Conservation (phyloP, 2,113 vertebrate genomes). For the Amia ocellicauda region DNA sequence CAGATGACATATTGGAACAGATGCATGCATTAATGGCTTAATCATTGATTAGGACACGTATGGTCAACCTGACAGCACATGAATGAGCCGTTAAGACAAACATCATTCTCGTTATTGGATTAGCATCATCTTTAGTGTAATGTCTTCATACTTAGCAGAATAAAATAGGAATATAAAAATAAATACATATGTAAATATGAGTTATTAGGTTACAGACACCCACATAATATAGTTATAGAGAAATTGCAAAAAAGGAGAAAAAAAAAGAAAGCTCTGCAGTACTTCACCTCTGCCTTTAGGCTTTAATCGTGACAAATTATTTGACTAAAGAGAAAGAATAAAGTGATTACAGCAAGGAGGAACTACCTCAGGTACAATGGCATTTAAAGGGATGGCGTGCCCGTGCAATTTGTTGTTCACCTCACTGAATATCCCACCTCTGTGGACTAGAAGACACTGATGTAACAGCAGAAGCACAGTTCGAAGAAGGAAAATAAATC, state of each 20-base stretch:
- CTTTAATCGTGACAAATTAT: slow-evolving; percentile 37
- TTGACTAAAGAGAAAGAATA: slow-evolving; percentile 19
- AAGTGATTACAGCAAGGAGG: background rate
- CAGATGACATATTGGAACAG: slow-evolving; percentile 44
- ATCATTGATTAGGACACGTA: slow-evolving; percentile 46
- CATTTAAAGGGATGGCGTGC: background rate
- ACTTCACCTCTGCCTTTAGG: slow-evolving; percentile 5
- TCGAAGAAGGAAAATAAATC: background rate
- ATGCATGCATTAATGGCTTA: slow-evolving; percentile 63
- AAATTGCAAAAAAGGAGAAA: background rate
- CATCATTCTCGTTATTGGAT: slow-evolving; percentile 38
- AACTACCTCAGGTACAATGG: background rate
- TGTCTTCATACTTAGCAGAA: background rate
- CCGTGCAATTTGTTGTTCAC: background rate
- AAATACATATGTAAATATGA: no score
- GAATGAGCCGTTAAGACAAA: slow-evolving; percentile 41
- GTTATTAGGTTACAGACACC: no score
- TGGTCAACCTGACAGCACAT: slow-evolving; percentile 39
- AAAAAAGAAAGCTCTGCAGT: background rate
- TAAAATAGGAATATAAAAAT: no score
- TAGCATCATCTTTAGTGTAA: slow-evolving; percentile 33
- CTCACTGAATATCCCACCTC: background rate
- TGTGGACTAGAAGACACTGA: background rate
- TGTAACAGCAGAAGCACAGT: background rate
- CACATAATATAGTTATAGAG: no score